Evolutionary conservation across 2,888 invertebrate species (phyloP).

Genomic region (Eristalis tenax): DNA sequence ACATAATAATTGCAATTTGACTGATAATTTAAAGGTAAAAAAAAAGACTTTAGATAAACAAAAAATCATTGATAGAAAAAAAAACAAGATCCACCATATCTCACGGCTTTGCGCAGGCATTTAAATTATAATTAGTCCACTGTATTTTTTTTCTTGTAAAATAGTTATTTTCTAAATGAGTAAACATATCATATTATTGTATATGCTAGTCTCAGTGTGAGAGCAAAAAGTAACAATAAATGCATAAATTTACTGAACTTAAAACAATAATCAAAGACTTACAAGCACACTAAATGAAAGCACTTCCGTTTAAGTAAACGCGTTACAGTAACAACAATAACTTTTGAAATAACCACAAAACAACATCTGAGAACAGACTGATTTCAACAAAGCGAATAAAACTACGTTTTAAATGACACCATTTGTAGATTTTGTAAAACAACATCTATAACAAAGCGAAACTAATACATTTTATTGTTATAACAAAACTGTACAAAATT

Average conservation of each 20-base stretch:
- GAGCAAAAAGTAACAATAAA: neutral
- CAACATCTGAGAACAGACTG: constrained; percentile 63
- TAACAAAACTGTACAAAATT: constrained; percentile 15
- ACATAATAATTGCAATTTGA: constrained; percentile 45
- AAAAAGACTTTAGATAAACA: constrained; percentile 39
- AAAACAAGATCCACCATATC: constrained; percentile 54
- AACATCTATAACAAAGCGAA: constrained; percentile 44
- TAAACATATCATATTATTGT: constrained; percentile 53
- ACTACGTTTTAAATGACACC: constrained; percentile 1
- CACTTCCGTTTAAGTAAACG: neutral
- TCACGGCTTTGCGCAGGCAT: constrained; percentile 59
- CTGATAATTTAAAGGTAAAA: constrained; percentile 57
- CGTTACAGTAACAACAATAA: constrained; percentile 39
- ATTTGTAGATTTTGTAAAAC: constrained; percentile 68
- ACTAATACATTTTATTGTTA: neutral
- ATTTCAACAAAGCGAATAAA: constrained; percentile 26
- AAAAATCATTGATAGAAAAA: constrained; percentile 30
- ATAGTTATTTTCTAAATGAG: constrained; percentile 10
- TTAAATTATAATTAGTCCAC: constrained; percentile 15
- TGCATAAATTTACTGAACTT: constrained; percentile 27
- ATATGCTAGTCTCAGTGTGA: neutral
- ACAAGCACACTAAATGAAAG: constrained; percentile 2
- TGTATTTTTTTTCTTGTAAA: constrained; percentile 4
- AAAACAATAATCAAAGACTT: constrained; percentile 67
- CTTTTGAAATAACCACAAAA: constrained; percentile 32